Percentiles rank a stretch among this genome's conserved stretches.
Evolutionary conservation across 1,140 invertebrate genomes (phyloP).

Genomic region (Musca vetustissima): DNA sequence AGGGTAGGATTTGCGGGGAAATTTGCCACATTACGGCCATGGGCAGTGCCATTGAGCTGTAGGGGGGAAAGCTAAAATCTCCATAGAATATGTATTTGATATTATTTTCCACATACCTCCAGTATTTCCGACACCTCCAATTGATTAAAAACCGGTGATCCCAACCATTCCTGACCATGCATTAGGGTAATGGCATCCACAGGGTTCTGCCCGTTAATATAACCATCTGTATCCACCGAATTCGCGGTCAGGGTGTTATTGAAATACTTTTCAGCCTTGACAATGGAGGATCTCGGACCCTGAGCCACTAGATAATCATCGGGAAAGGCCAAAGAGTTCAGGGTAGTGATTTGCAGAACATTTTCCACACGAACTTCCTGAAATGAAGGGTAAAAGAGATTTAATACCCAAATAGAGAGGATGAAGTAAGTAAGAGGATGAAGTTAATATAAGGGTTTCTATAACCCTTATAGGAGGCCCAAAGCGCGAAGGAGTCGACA

Average conservation of each 20-base stretch:
- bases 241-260: conserved; percentile 38
- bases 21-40: conserved; percentile 52
- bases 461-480: no score
- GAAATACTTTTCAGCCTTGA: conserved; percentile 55
- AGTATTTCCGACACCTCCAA: conserved; percentile 55
- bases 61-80: not conserved
- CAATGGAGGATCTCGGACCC: conserved; percentile 37
- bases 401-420: no score
- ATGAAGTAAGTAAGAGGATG: no score
- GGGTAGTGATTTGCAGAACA: conserved; percentile 38
- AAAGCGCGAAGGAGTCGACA: no score
- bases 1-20: conserved; percentile 57
- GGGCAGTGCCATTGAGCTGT: conserved; percentile 56
- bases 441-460: no score
- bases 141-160: conserved; percentile 53
- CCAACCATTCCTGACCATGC: conserved; percentile 49
- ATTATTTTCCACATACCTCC: conserved; percentile 38
- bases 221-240: conserved; percentile 40
- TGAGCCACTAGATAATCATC: conserved; percentile 54
- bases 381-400: conserved; percentile 27
- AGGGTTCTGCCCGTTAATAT: conserved; percentile 49
- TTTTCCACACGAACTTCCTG: conserved; percentile 51
- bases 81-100: no score
- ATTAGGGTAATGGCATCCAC: conserved; percentile 48
- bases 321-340: conserved; percentile 58